Conservation (phyloP, 2,888 invertebrate genomes). For the Metellina segmentata region DNA sequence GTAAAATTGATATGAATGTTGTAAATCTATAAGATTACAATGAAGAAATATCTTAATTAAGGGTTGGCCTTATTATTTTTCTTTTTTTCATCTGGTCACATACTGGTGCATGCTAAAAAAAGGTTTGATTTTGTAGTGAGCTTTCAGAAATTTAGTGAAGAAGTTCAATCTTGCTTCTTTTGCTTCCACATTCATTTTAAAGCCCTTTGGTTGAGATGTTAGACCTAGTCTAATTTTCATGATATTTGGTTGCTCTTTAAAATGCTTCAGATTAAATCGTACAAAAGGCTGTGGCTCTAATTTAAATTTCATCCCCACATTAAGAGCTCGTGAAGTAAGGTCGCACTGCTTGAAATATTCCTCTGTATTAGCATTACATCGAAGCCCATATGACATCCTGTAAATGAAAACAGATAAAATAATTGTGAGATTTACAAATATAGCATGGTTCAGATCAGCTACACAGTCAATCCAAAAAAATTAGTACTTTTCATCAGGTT, state of each 20-base stretch:
- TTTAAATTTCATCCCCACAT: conserved; percentile 64
- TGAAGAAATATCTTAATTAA: no score
- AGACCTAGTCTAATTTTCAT: conserved; percentile 64
- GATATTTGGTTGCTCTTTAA: conserved; percentile 54
- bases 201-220: conserved; percentile 57
- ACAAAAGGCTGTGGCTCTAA: conserved; percentile 47
- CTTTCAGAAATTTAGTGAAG: conserved; percentile 56
- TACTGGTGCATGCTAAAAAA: conserved; percentile 72
- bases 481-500: no score
- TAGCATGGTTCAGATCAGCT: no score
- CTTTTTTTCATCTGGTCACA: conserved; percentile 43
- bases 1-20: no score
- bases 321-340: conserved; percentile 67
- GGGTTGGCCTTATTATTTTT: background rate
- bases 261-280: conserved; percentile 59
- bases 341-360: conserved; percentile 68
- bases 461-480: no score
- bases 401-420: background rate
- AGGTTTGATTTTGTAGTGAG: conserved; percentile 61
- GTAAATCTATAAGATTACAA: no score
- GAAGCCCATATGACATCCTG: conserved; percentile 73
- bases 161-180: conserved; percentile 69
- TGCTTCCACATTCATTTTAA: conserved; percentile 55
- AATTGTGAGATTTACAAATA: no score
- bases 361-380: conserved; percentile 60